Evolutionary conservation across 2,888 invertebrate genomes (phyloP).

Genomic region (Troides aeacus): DNA sequence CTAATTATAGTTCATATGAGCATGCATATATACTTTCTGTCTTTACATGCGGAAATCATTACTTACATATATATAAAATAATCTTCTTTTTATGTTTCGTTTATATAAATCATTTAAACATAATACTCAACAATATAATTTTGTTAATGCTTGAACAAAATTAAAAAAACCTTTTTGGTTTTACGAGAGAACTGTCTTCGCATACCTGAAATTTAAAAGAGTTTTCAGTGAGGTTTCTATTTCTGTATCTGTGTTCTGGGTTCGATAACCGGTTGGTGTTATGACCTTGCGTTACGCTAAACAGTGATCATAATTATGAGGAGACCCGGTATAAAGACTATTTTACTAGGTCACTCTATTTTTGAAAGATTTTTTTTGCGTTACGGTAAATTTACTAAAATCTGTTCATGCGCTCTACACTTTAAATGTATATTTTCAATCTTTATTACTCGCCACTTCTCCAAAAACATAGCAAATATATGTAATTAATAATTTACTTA

Average conservation of each 20-base stretch:
- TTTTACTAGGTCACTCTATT: conserved; percentile 14
- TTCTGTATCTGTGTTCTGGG: conserved; percentile 2
- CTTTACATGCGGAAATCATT: no score
- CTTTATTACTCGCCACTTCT: neutral
- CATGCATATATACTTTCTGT: no score
- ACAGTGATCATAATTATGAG: conserved; percentile 2
- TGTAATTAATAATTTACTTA: neutral
- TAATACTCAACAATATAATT: neutral
- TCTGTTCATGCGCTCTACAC: neutral
- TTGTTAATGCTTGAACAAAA: neutral
- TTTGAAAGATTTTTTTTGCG: neutral
- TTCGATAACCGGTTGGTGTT: conserved; percentile 16
- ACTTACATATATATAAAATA: no score
- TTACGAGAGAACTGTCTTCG: no score
- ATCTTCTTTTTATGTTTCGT: no score
- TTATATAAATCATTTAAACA: neutral
- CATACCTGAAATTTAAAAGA: neutral
- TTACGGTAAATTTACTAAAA: conserved; percentile 14
- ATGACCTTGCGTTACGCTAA: conserved; percentile 13
- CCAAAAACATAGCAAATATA: neutral
- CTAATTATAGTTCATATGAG: no score
- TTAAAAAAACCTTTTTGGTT: neutral
- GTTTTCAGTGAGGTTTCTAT: conserved; percentile 2
- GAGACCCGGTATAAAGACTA: neutral
- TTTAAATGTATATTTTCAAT: neutral